Evolutionary conservation across 2,888 invertebrate species (phyloP).

Genomic region (Amitus sp.): DNA sequence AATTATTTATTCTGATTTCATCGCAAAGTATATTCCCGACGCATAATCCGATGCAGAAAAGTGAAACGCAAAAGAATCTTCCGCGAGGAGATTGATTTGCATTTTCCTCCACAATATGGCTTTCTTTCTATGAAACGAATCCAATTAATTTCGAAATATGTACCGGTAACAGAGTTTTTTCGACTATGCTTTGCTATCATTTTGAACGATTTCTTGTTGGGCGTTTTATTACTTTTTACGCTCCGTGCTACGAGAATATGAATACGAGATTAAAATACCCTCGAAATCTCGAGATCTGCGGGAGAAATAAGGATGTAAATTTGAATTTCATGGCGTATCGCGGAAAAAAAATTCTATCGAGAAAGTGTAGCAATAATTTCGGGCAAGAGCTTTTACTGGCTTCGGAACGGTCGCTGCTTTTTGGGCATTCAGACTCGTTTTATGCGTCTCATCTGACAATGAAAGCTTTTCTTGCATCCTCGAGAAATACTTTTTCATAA

Average conservation of each 20-base stretch:
- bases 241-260: not conserved
- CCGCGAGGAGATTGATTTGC: slow-evolving; percentile 29
- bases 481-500: not conserved
- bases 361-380: no score
- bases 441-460: not conserved
- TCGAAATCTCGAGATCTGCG: not conserved
- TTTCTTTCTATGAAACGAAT: slow-evolving; percentile 29
- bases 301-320: not conserved
- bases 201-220: slow-evolving; percentile 19
- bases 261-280: slow-evolving; percentile 7
- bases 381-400: no score
- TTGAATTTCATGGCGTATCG: not conserved
- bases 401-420: not conserved
- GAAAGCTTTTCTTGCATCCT: not conserved
- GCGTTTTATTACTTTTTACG: not conserved
- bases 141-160: slow-evolving; percentile 34
- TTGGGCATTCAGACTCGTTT: not conserved
- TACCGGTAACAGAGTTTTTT: slow-evolving; percentile 13
- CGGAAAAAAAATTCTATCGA: no score
- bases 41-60: slow-evolving; percentile 21
- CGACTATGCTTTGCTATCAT: slow-evolving; percentile 27
- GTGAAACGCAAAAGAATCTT: slow-evolving; percentile 35
- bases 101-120: slow-evolving; percentile 20
- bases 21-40: slow-evolving; percentile 6
- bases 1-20: not conserved